Conservation (phyloP, 2,888 invertebrate species). For the Agrochola lota region DNA sequence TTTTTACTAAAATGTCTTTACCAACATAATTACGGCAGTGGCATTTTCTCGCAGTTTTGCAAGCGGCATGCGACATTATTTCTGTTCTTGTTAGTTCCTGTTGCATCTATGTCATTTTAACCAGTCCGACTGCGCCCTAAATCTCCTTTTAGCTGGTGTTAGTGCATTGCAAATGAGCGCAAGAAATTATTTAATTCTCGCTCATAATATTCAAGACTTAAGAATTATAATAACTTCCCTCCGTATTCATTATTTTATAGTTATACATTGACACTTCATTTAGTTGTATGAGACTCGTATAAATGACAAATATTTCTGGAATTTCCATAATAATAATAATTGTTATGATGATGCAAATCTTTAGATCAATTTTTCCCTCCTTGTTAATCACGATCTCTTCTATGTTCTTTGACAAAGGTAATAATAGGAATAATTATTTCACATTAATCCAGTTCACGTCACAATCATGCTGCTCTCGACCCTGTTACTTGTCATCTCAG, state of each 20-base stretch:
- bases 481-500: conserved; percentile 4
- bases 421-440: conserved; percentile 4
- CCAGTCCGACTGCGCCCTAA: conserved; percentile 26
- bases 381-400: conserved; percentile 7
- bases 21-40: neutral
- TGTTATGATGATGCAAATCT: conserved; percentile 6
- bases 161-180: conserved; percentile 34
- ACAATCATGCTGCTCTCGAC: conserved; percentile 5
- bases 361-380: neutral
- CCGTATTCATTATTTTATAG: conserved; percentile 17
- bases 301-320: neutral
- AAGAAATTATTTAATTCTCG: conserved; percentile 33
- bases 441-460: conserved; percentile 22
- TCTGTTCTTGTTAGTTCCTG: conserved; percentile 48
- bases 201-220: conserved; percentile 31
- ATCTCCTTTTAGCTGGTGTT: conserved; percentile 42
- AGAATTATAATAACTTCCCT: conserved; percentile 28
- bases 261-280: neutral
- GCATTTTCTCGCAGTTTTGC: conserved; percentile 33
- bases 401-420: conserved; percentile 14
- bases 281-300: conserved; percentile 3
- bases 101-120: conserved; percentile 27
- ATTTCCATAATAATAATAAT: conserved; percentile 7
- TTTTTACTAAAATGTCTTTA: conserved; percentile 17
- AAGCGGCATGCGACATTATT: conserved; percentile 34